phyloP scores from a whole-genome alignment of 53 echinoderm and acorn worm species.

The Crossaster papposus region DNA sequence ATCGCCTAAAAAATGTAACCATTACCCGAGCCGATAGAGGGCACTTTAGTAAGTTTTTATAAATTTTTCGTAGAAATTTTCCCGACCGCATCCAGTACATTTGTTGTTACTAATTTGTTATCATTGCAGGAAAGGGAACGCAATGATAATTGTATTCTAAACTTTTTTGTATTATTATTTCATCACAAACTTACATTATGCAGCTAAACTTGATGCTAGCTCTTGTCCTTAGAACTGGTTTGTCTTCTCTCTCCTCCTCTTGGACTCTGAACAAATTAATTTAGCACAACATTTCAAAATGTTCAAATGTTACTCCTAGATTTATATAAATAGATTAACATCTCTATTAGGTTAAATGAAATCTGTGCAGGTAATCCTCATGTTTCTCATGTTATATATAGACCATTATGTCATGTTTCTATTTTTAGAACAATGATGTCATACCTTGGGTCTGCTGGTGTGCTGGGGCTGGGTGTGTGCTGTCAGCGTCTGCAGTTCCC shows the following conservation, averaged over 20 bases:
- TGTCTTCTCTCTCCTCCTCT: constrained; percentile 46
- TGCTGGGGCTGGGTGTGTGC: constrained; percentile 40
- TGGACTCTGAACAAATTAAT: constrained; percentile 31
- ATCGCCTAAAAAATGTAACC: neutral
- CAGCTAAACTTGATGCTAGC: constrained; percentile 48
- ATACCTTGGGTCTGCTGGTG: constrained; percentile 55
- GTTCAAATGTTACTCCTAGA: neutral
- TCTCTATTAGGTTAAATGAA: neutral
- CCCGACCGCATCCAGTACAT: neutral
- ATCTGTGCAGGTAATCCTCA: neutral
- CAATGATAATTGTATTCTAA: neutral
- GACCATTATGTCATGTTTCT: neutral
- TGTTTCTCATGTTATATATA: neutral
- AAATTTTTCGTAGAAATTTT: too few species aligned
- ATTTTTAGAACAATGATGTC: constrained; percentile 31
- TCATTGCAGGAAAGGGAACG: neutral
- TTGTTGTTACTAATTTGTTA: neutral
- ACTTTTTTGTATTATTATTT: neutral
- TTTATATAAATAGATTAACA: neutral
- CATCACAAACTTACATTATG: constrained; percentile 30
- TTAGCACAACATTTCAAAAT: neutral
- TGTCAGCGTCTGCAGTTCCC: constrained; percentile 37
- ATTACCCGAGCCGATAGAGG: too few species aligned
- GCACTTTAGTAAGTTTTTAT: too few species aligned
- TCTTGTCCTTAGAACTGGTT: constrained; percentile 58